Evolutionary conservation across 2,113 vertebrate genomes (phyloP).

Genomic region (Sinosuthora webbiana): DNA sequence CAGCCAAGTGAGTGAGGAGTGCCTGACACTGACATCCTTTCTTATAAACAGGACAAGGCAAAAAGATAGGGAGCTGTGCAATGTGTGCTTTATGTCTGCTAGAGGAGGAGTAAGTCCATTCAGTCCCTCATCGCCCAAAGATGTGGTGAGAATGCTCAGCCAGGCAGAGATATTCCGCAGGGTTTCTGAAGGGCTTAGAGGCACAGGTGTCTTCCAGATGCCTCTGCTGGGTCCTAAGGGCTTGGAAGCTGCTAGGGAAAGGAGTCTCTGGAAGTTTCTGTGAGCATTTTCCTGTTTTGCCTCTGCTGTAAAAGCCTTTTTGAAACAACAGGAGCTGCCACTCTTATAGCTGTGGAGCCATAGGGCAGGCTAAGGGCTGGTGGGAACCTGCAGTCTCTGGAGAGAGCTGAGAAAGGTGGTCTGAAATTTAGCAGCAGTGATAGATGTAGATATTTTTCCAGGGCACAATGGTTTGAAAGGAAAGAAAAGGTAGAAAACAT

Average conservation of each 20-base stretch:
- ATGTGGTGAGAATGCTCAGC: background rate
- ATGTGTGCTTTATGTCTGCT: background rate
- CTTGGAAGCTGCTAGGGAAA: background rate
- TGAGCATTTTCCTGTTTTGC: background rate
- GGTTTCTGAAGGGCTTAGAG: background rate
- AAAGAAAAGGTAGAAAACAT: background rate
- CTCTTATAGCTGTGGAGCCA: background rate
- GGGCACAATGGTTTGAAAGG: background rate
- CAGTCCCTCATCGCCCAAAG: no score
- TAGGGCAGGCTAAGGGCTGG: background rate
- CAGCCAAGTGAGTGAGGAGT: background rate
- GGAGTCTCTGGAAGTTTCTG: background rate
- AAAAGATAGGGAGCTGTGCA: background rate
- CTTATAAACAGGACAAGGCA: background rate
- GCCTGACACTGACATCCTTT: background rate
- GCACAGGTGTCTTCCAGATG: background rate
- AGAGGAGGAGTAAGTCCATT: background rate
- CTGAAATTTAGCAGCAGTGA: background rate
- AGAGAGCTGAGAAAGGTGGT: background rate
- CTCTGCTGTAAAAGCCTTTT: background rate
- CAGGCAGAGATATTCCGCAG: background rate
- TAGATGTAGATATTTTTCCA: background rate
- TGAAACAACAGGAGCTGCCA: background rate
- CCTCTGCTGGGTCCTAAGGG: background rate
- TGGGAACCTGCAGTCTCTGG: background rate